Evolutionary conservation across 2,797 vertebrate genomes (phyloP).

Genomic region (Micropoecilia bifurca): DNA sequence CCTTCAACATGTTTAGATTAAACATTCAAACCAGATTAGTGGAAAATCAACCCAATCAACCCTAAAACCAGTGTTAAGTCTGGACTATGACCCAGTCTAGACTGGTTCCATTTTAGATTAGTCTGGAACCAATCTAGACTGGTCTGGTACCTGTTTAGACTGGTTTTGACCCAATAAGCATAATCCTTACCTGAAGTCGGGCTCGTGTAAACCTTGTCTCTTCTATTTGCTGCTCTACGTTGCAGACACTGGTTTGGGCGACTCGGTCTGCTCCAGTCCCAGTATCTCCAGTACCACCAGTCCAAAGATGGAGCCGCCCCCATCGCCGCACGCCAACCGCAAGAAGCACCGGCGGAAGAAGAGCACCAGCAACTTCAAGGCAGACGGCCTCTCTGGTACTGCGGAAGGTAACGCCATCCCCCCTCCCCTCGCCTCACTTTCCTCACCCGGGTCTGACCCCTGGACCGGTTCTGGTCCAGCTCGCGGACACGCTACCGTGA

Average conservation of each 20-base stretch:
- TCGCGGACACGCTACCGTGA: no score
- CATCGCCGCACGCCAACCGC: constrained; percentile 96
- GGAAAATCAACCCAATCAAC: background rate
- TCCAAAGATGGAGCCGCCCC: constrained; percentile 95
- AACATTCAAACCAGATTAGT: background rate
- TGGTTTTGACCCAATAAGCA: no score
- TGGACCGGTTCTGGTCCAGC: background rate
- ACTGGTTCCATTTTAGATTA: no score
- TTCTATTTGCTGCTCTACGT: background rate
- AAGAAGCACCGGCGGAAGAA: constrained; percentile 99
- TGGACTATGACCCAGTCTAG: no score
- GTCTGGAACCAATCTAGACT: no score
- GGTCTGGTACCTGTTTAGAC: no score
- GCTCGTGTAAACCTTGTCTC: background rate
- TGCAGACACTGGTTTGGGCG: constrained; percentile 91
- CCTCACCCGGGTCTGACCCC: constrained; percentile 38
- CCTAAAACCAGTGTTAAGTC: no score
- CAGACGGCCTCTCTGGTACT: constrained; percentile 91
- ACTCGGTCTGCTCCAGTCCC: constrained; percentile 94
- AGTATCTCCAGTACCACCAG: constrained; percentile 95
- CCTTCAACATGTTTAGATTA: no score
- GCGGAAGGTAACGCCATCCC: constrained; percentile 89
- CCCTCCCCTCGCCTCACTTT: constrained; percentile 53
- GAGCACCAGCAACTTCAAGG: constrained; percentile 97
- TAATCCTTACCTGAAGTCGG: no score